Conservation (phyloP, 2,797 vertebrate genomes). For the Microctenopoma stevenorrisi region DNA sequence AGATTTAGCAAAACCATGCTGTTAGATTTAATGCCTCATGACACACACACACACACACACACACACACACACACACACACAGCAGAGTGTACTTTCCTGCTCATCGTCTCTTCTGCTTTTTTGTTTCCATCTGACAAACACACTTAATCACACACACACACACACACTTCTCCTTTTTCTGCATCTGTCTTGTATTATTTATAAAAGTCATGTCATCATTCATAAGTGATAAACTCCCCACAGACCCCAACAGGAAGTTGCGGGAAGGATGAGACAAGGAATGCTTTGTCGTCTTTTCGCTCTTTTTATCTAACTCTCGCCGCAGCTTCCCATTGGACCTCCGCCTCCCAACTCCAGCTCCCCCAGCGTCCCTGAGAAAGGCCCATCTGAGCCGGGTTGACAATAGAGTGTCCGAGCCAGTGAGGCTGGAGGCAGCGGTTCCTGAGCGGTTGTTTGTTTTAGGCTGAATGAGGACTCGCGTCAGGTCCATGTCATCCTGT, state of each 20-base stretch:
- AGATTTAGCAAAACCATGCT: constrained; percentile 48
- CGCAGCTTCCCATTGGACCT: background rate
- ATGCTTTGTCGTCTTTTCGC: constrained; percentile 13
- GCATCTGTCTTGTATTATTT: constrained; percentile 65
- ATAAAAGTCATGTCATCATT: constrained; percentile 62
- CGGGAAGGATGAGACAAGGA: constrained; percentile 21
- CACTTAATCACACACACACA: background rate
- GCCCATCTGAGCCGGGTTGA: background rate
- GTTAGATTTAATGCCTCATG: constrained; percentile 42
- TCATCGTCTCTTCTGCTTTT: constrained; percentile 19
- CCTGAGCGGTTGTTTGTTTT: constrained; percentile 32
- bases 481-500: background rate
- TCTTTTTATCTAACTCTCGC: constrained; percentile 9
- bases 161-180: background rate
- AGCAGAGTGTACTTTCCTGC: constrained; percentile 18
- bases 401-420: background rate
- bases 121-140: constrained; percentile 43
- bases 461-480: background rate
- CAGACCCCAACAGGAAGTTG: constrained; percentile 48
- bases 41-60: background rate
- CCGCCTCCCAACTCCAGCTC: background rate
- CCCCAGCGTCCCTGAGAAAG: constrained; percentile 5
- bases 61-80: constrained; percentile 2
- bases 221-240: constrained; percentile 62
- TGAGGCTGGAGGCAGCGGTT: background rate